phyloP scores from a whole-genome alignment of 1,140 invertebrate genomes.

The Drosophila mojavensis region DNA sequence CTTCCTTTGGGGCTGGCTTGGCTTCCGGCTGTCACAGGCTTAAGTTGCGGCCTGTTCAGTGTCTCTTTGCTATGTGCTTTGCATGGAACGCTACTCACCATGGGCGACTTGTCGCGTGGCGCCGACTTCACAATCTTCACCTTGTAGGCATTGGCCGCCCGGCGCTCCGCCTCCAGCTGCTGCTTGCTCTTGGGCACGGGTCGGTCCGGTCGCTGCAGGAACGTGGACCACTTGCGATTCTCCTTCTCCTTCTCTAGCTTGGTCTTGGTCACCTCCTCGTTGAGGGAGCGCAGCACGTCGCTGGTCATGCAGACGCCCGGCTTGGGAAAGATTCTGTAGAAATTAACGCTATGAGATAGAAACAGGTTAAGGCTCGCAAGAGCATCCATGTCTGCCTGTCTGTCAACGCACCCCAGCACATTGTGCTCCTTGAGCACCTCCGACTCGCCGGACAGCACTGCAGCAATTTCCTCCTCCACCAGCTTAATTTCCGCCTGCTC shows the following conservation, averaged over 20 bases:
- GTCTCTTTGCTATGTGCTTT: conserved; percentile 27
- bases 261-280: conserved; percentile 85
- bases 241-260: conserved; percentile 85
- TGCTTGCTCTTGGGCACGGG: conserved; percentile 86
- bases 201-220: conserved; percentile 88
- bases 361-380: conserved; percentile 20
- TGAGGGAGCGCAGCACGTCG: conserved; percentile 88
- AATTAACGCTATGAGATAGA: conserved; percentile 86
- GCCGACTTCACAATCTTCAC: conserved; percentile 85
- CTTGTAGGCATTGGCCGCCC: conserved; percentile 84
- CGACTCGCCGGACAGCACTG: conserved; percentile 88
- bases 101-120: conserved; percentile 73
- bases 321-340: conserved; percentile 88
- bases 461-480: conserved; percentile 88
- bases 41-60: conserved; percentile 54
- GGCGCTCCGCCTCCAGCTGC: conserved; percentile 66
- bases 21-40: conserved; percentile 63
- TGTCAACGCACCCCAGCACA: conserved; percentile 86
- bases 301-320: conserved; percentile 87
- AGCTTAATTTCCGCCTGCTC: conserved; percentile 84
- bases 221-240: conserved; percentile 88
- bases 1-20: conserved; percentile 56
- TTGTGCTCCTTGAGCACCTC: conserved; percentile 88
- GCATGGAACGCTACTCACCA: conserved; percentile 59
- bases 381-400: neutral